Percentiles rank a stretch among this genome's conserved stretches.
Conservation (phyloP, 2,888 invertebrate species). For the Cryptocephalus primarius region DNA sequence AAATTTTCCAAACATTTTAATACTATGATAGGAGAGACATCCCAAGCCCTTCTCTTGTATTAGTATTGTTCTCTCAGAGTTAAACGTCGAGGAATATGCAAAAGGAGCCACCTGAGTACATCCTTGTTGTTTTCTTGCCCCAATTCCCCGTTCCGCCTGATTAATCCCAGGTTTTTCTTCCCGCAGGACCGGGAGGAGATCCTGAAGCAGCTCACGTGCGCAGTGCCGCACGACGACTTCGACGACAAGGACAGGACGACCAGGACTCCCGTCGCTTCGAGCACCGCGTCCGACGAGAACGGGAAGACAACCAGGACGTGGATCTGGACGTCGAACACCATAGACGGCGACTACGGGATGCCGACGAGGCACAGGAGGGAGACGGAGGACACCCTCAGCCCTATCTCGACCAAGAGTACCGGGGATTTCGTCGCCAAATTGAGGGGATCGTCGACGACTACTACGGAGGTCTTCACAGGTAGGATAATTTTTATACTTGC, state of each 20-base stretch:
- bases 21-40: too few relatives aligned
- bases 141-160: too few relatives aligned
- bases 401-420: constrained; percentile 22
- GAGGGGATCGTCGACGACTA: too few relatives aligned
- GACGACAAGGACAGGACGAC: constrained; percentile 21
- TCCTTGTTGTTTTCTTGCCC: too few relatives aligned
- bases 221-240: constrained; percentile 31
- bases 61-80: too few relatives aligned
- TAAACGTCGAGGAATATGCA: too few relatives aligned
- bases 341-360: constrained; percentile 31
- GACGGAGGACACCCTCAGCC: constrained; percentile 32
- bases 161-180: background rate
- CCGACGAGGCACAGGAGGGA: constrained; percentile 36
- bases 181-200: constrained; percentile 51
- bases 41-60: too few relatives aligned
- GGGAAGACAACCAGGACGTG: constrained; percentile 25
- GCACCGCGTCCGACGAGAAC: constrained; percentile 12
- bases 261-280: constrained; percentile 5
- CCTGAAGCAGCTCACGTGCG: constrained; percentile 47
- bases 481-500: constrained; percentile 1
- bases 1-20: too few relatives aligned
- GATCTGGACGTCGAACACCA: constrained; percentile 35
- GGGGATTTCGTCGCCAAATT: constrained; percentile 6
- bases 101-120: too few relatives aligned
- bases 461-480: background rate